Conservation (phyloP, 23 tunicate genomes). For the Halocynthia aurantium region DNA sequence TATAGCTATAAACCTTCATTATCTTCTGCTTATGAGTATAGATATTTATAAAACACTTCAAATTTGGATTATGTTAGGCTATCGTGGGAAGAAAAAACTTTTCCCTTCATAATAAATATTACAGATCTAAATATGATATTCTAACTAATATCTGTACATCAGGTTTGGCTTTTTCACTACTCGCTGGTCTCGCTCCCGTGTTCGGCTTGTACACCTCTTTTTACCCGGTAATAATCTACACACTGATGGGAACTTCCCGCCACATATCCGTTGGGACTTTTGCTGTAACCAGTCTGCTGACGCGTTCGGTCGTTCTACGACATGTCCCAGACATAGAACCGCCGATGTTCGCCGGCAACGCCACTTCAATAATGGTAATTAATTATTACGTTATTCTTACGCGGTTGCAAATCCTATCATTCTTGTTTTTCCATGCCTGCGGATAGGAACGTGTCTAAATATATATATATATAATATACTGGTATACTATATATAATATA, state of each 20-base stretch:
- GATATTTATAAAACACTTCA: no score
- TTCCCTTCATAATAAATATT: neutral
- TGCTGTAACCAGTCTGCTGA: slow-evolving; percentile 83
- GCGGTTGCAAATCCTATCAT: neutral
- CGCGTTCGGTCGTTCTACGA: slow-evolving; percentile 49
- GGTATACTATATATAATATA: no score
- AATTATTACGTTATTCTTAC: neutral
- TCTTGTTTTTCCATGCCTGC: no score
- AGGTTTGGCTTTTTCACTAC: slow-evolving; percentile 89
- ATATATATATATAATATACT: no score
- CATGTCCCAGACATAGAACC: slow-evolving; percentile 25
- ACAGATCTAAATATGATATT: neutral
- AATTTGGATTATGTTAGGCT: no score
- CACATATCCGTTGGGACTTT: slow-evolving; percentile 94
- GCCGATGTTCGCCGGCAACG: neutral
- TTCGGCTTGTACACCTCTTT: slow-evolving; percentile 92
- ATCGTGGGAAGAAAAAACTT: neutral
- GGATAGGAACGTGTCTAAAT: no score
- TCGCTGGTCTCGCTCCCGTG: slow-evolving; percentile 83
- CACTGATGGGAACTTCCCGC: slow-evolving; percentile 91
- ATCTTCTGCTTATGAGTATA: no score
- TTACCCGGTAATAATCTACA: slow-evolving; percentile 73
- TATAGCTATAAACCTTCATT: no score
- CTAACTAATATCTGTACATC: neutral
- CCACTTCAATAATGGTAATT: neutral